Conservation (phyloP, 2,113 vertebrate species). For the Pavo muticus region DNA sequence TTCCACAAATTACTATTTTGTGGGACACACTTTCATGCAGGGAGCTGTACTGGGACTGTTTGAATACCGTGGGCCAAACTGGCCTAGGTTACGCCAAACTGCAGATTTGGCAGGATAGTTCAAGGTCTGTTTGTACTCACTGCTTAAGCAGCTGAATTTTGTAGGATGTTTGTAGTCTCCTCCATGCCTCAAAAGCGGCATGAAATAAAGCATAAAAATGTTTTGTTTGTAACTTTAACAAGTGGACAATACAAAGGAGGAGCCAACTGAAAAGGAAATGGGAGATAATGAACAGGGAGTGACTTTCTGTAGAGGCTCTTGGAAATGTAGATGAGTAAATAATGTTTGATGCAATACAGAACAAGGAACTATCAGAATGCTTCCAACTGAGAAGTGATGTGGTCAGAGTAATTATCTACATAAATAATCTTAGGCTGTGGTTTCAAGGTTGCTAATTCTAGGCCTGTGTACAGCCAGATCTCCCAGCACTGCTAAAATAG, state of each 20-base stretch:
- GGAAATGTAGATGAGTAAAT: neutral
- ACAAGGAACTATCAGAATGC: neutral
- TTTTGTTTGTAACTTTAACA: neutral
- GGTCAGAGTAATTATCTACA: neutral
- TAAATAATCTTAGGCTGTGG: neutral
- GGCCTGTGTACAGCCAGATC: neutral
- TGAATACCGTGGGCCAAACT: neutral
- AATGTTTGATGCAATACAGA: neutral
- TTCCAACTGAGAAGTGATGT: neutral
- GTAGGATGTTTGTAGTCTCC: neutral
- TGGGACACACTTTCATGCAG: rapidly evolving
- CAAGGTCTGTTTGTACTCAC: neutral
- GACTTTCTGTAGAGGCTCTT: neutral
- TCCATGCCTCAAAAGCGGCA: neutral
- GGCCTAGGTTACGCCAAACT: neutral
- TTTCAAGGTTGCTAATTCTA: neutral
- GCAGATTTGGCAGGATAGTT: neutral
- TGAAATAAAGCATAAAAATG: neutral
- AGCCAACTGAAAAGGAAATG: neutral
- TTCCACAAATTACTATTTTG: neutral
- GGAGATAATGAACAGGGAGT: neutral
- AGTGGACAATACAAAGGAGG: neutral
- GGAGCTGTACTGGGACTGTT: neutral
- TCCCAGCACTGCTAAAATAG: neutral
- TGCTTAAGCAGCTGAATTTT: neutral